These are phyloP conservation scores for Grallaria varia DNA, from an alignment of 2,113 vertebrate species.

Conservation along the genomic window DNA sequence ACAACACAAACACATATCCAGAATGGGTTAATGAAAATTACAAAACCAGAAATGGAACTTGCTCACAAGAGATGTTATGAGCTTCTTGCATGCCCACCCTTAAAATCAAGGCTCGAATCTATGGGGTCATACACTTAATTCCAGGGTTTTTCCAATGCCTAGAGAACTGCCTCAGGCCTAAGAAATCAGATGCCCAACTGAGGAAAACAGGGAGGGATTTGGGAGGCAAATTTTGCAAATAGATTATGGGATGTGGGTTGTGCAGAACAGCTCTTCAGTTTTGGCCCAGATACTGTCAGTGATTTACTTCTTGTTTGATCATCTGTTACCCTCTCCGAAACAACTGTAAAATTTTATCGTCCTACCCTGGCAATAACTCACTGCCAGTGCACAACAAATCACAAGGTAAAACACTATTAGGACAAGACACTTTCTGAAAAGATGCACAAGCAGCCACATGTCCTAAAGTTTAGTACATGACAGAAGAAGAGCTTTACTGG, in stretches of 20 bases:
- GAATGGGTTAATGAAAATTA: not conserved
- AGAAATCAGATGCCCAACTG: not conserved
- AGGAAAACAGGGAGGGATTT: not conserved
- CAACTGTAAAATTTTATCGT: not conserved
- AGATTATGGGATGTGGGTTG: fast-evolving
- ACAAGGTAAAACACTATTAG: not conserved
- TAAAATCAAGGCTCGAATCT: not conserved
- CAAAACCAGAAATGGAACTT: not conserved
- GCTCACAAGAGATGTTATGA: not conserved
- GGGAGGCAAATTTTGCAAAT: not conserved
- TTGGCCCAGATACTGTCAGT: not conserved
- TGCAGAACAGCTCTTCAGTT: not conserved
- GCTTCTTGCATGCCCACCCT: not conserved
- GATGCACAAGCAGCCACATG: not conserved
- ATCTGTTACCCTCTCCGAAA: not conserved
- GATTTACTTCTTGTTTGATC: not conserved
- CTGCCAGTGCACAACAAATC: not conserved
- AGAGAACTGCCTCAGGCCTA: not conserved
- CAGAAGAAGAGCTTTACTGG: not conserved
- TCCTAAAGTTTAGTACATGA: not conserved
- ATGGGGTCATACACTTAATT: not conserved
- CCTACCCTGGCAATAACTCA: not conserved
- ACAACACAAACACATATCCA: not conserved
- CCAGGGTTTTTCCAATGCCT: not conserved
- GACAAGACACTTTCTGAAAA: not conserved